phyloP scores from a whole-genome alignment of 2,113 vertebrate genomes.

The Pteruthius melanotis region DNA sequence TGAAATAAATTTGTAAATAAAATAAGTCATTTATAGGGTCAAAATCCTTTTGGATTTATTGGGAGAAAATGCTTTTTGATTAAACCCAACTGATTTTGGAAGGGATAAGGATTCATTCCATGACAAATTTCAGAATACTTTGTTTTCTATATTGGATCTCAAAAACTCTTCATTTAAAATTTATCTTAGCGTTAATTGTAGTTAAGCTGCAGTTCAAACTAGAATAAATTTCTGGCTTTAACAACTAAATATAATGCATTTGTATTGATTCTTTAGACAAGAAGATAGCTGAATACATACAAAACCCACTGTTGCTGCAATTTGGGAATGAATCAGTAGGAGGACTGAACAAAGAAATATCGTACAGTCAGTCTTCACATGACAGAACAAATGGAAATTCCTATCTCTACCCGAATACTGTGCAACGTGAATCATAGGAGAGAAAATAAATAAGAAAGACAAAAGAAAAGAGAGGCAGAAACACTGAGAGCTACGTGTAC shows the following conservation, averaged over 20 bases:
- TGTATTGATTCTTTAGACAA: conserved; percentile 14
- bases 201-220: not conserved
- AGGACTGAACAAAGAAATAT: conserved; percentile 35
- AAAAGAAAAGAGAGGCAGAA: not conserved
- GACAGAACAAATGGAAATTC: conserved; percentile 35
- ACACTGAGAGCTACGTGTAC: not conserved
- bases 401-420: not conserved
- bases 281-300: not conserved
- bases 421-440: not conserved
- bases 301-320: not conserved
- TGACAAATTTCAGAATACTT: not conserved
- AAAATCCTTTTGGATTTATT: not conserved
- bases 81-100: not conserved
- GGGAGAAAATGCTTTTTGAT: not conserved
- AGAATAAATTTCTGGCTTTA: conserved; percentile 25
- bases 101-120: not conserved
- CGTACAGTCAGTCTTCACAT: conserved; percentile 8
- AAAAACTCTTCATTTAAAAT: not conserved
- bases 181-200: not conserved
- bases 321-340: not conserved
- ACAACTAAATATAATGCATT: not conserved
- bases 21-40: not conserved
- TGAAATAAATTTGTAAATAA: not conserved
- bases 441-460: conserved; percentile 19
- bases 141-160: not conserved